Evolutionary conservation across 2,888 invertebrate genomes (phyloP).

Genomic region (Tinea trinotella): DNA sequence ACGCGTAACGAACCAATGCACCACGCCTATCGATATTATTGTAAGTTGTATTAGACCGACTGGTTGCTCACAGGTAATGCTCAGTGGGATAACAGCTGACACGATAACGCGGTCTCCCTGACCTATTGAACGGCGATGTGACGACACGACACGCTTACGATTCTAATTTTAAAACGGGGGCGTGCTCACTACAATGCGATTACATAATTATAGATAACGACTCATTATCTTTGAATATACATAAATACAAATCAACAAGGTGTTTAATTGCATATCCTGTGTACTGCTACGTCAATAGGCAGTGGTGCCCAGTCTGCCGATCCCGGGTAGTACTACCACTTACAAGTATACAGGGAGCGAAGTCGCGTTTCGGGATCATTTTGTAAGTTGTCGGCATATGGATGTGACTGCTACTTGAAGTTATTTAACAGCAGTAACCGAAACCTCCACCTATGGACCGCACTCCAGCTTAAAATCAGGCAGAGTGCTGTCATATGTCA

Average conservation of each 20-base stretch:
- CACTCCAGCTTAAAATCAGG: no score
- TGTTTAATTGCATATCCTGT: conserved; percentile 3
- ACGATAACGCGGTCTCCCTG: conserved; percentile 40
- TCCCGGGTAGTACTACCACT: no score
- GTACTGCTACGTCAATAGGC: not conserved
- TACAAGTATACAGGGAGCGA: no score
- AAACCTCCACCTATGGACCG: no score
- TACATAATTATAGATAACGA: conserved; percentile 11
- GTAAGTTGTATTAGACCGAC: not conserved
- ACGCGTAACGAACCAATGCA: no score
- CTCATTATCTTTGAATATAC: conserved; percentile 4
- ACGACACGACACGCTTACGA: conserved; percentile 36
- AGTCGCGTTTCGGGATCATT: no score
- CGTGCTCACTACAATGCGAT: conserved; percentile 9
- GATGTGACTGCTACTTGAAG: no score
- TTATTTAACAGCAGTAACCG: no score
- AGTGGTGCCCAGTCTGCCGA: no score
- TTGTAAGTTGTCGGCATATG: no score
- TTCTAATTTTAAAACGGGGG: conserved; percentile 21
- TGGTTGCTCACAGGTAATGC: not conserved
- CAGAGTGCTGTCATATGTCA: no score
- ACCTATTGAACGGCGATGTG: conserved; percentile 44
- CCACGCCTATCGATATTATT: no score
- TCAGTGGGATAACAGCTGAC: conserved; percentile 35
- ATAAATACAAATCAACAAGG: conserved; percentile 13